Evolutionary conservation across 2,113 vertebrate species (phyloP).

Genomic region (Coturnix japonica): DNA sequence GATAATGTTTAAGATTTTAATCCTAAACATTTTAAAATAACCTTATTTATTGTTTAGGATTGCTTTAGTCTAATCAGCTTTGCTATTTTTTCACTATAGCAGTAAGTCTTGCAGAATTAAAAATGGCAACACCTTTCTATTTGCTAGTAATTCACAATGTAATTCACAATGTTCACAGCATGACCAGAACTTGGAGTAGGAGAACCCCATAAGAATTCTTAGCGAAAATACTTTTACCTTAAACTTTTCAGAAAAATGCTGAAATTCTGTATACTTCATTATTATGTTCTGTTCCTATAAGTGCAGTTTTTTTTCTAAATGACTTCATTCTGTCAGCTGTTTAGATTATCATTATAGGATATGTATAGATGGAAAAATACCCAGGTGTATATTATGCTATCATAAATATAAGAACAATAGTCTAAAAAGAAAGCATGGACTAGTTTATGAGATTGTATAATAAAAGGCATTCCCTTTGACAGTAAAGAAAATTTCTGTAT

Average conservation of each 20-base stretch:
- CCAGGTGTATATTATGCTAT: background rate
- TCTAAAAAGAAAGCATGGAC: background rate
- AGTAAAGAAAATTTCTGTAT: slow-evolving; percentile 3
- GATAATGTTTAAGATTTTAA: background rate
- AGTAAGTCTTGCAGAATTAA: background rate
- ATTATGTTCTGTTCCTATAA: background rate
- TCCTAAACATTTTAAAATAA: background rate
- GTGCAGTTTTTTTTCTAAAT: background rate
- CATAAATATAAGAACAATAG: slow-evolving; percentile 20
- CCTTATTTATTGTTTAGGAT: background rate
- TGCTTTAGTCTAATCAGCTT: background rate
- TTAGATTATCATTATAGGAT: background rate
- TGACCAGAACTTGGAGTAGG: background rate
- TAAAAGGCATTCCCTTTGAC: slow-evolving; percentile 16
- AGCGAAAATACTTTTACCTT: background rate
- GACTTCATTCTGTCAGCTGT: background rate
- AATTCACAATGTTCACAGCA: background rate
- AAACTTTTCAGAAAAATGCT: background rate
- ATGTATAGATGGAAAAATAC: slow-evolving; percentile 43
- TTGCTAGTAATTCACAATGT: background rate
- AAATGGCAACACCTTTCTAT: background rate
- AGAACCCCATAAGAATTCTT: background rate
- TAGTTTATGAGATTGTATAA: slow-evolving; percentile 11
- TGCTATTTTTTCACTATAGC: background rate
- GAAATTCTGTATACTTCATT: background rate